Conservation (phyloP, 1,140 invertebrate species). For the Drosophila pallidifrons region DNA sequence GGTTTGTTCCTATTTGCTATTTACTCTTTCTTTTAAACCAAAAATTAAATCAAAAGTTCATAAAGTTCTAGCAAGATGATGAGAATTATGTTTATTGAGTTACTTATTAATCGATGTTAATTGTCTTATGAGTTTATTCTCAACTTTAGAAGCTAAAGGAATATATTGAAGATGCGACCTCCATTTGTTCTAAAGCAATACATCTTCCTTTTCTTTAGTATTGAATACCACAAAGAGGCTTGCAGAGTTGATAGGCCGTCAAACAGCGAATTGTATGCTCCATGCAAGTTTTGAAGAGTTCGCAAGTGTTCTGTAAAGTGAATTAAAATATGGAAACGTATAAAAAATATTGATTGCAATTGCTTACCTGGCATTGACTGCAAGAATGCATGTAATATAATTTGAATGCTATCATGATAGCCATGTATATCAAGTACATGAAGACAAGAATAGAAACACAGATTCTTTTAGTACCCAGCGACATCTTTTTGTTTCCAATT, state of each 20-base stretch:
- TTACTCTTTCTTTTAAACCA: too few species aligned
- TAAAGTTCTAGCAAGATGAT: too few species aligned
- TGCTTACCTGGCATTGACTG: constrained; percentile 29
- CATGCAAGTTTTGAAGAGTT: neutral
- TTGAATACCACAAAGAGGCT: constrained; percentile 8
- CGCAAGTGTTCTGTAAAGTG: neutral
- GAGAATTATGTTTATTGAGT: too few species aligned
- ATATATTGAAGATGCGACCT: too few species aligned
- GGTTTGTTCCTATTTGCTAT: too few species aligned
- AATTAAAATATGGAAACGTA: neutral
- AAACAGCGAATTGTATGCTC: constrained; percentile 1
- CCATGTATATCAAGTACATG: neutral
- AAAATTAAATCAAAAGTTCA: too few species aligned
- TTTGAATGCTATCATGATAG: neutral
- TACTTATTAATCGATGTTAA: neutral
- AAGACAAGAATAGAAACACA: neutral
- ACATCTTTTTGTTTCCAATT: neutral
- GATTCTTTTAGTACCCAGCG: neutral
- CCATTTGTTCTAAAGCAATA: too few species aligned
- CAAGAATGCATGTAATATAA: neutral
- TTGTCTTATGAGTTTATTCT: neutral
- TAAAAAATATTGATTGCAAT: neutral
- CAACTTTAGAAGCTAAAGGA: too few species aligned
- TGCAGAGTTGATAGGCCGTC: neutral
- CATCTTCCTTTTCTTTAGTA: neutral